These are phyloP conservation scores for Gobius niger DNA, from an alignment of 2,113 vertebrate species.

Conservation along the genomic window DNA sequence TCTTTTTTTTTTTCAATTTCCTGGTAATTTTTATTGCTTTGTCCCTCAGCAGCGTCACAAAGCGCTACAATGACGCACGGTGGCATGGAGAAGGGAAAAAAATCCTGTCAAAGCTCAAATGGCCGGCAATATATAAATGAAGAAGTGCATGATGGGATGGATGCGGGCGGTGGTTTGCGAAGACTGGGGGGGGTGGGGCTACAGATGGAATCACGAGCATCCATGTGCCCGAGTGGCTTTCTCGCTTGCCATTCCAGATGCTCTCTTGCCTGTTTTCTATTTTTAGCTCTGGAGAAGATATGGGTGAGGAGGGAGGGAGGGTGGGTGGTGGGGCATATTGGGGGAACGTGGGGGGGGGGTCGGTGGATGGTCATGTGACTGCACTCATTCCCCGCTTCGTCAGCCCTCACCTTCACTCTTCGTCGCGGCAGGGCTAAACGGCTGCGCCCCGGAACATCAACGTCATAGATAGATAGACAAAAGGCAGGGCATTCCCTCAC, in stretches of 20 bases:
- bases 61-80: constrained; percentile 13
- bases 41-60: constrained; percentile 2
- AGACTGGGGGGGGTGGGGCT: constrained; percentile 31
- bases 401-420: constrained; percentile 73
- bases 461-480: constrained; percentile 37
- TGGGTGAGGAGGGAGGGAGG: constrained; percentile 60
- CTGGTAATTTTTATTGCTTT: constrained; percentile 3
- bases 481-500: constrained; percentile 61
- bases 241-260: constrained; percentile 78
- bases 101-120: constrained; percentile 40
- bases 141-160: constrained; percentile 31
- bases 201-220: constrained; percentile 44
- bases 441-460: constrained; percentile 62
- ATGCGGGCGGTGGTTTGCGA: constrained; percentile 32
- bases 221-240: constrained; percentile 51
- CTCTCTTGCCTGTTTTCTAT: constrained; percentile 72
- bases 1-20: constrained; percentile 3
- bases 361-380: constrained; percentile 19
- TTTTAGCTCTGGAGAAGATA: constrained; percentile 71
- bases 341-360: constrained; percentile 48
- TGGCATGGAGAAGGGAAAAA: constrained; percentile 9
- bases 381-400: constrained; percentile 39
- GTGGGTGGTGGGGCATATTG: constrained; percentile 17
- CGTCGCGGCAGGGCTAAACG: constrained; percentile 65
- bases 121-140: constrained; percentile 54